Evolutionary conservation across 2,113 vertebrate species (phyloP), one percentile per base, ranked within the genome.

Genomic region (Antennarius striatus): DNA sequence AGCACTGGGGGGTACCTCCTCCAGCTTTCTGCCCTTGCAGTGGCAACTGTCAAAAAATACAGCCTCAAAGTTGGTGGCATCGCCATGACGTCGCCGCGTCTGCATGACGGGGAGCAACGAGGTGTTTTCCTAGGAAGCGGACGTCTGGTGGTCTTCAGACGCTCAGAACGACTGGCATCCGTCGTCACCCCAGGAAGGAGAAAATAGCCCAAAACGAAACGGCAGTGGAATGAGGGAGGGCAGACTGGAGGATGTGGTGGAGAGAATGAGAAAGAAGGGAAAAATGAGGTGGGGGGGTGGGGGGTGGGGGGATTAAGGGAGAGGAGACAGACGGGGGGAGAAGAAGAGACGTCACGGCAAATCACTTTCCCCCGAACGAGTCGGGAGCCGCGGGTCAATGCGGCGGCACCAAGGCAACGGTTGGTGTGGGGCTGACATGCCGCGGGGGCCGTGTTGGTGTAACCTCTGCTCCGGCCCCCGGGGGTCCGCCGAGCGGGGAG

Each of bases 361-460:
- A 88, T 88, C 80, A 86, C 88, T 86, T 77, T 70, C 75, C 73
- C 73, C 74, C 61, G 46, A 85, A 81, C 74, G 73, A 88, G 70
- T 88, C 75, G 36, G 77, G 75, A 84, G 73, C 75, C 76, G 77
- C 67, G 78, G 73, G 75, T 80, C 84, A 85, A 84, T 84, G 77
- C 79, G 65, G 86, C 63, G 10, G 89, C 86, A 86, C 88, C 91
- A 92, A 88, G 91, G 92, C 90, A 93, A 93, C 91, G 85, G 83
- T 84, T 88, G 86, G 88, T 90, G 87, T 69, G 83, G 82, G 87
- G 66, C 88, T 92, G 91, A 92, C 91, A 92, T 89, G 92, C 88
- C 84, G 85, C 85, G 84, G 73, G 81, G 76, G 75, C 82, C 86
- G 67, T 91, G 92, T 92, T 91, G 90, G 89, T 89, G 91, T 93